Percentiles rank a stretch among this genome's conserved stretches.
These are phyloP conservation scores for Rhadina sibilatrix DNA, from an alignment of 2,113 vertebrate genomes.

Conservation along the genomic window DNA sequence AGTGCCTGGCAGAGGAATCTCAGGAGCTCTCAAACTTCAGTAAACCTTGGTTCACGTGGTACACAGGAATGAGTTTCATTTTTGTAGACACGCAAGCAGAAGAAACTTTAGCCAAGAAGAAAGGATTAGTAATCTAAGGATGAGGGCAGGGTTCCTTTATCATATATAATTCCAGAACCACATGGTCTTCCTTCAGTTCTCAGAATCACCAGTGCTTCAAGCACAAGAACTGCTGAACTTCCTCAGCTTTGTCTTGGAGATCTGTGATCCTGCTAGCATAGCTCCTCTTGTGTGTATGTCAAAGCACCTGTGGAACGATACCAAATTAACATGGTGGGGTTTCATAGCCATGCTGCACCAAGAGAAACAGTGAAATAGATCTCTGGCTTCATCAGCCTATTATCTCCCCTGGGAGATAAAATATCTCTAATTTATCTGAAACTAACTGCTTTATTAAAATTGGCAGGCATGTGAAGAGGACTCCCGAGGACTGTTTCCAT, in stretches of 20 bases:
- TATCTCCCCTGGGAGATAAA: background rate
- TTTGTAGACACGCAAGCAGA: background rate
- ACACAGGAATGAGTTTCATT: background rate
- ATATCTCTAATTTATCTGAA: background rate
- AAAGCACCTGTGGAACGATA: background rate
- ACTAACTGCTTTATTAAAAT: constrained; percentile 9
- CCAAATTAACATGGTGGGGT: background rate
- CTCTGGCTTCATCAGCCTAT: background rate
- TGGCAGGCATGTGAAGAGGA: background rate
- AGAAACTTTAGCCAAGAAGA: background rate
- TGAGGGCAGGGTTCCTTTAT: background rate
- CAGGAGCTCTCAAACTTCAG: background rate
- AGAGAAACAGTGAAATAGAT: background rate
- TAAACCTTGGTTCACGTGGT: background rate
- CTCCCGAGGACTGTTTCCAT: background rate
- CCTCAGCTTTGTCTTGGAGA: background rate
- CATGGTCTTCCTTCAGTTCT: background rate
- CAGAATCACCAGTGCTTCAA: background rate
- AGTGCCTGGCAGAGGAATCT: background rate
- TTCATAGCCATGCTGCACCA: background rate
- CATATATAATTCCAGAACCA: background rate
- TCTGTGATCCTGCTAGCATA: background rate
- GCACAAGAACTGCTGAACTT: background rate
- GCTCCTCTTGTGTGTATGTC: background rate
- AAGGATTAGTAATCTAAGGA: background rate